Conservation (phyloP, 2,888 invertebrate genomes). For the Lepidochrysops patricia region DNA sequence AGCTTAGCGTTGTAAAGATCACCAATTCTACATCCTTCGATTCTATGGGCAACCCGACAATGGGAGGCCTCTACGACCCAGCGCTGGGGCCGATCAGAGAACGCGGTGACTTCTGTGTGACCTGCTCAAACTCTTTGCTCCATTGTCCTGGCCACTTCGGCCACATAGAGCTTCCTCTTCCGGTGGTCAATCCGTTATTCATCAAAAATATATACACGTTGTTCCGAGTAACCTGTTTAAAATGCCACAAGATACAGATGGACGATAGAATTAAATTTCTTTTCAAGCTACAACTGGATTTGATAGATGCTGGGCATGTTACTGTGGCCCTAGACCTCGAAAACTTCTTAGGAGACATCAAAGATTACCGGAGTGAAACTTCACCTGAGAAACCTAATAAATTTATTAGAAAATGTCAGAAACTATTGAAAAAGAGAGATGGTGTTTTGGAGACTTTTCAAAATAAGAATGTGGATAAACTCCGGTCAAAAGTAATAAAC, state of each 20-base stretch:
- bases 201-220: conserved; percentile 81
- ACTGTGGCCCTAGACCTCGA: conserved; percentile 82
- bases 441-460: conserved; percentile 45
- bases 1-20: conserved; percentile 87
- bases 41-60: conserved; percentile 84
- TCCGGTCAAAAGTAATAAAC: conserved; percentile 58
- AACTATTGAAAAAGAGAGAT: conserved; percentile 46
- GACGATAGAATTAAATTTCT: conserved; percentile 66
- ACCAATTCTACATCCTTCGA: conserved; percentile 87
- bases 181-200: conserved; percentile 93
- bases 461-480: conserved; percentile 65
- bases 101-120: conserved; percentile 81
- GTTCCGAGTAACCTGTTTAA: conserved; percentile 80
- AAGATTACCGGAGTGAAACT: conserved; percentile 43
- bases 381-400: conserved; percentile 60
- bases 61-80: conserved; percentile 93
- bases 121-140: conserved; percentile 80
- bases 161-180: conserved; percentile 91
- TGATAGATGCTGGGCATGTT: conserved; percentile 83
- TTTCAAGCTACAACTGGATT: conserved; percentile 78
- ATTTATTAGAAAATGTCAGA: conserved; percentile 54
- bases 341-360: conserved; percentile 43
- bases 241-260: conserved; percentile 81
- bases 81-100: conserved; percentile 81
- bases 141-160: conserved; percentile 95